Conservation (phyloP, 2,113 vertebrate genomes). For the Podocnemis expansa region DNA sequence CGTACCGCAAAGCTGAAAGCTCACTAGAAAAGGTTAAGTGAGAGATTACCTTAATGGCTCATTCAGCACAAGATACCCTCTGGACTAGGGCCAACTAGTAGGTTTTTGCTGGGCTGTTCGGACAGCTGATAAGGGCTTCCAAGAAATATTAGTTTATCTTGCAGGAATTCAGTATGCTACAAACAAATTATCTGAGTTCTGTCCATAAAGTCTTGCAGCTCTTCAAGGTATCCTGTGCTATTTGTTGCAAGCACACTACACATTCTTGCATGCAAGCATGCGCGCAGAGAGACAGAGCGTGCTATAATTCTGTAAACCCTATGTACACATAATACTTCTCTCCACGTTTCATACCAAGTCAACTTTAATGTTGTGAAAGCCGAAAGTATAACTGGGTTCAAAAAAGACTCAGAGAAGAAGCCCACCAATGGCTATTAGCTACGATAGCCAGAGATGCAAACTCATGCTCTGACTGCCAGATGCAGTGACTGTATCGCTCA, state of each 20-base stretch:
- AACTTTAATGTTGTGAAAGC: too few species aligned
- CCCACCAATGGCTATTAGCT: too few species aligned
- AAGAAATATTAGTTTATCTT: not conserved
- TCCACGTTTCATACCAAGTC: not conserved
- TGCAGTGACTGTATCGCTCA: too few species aligned
- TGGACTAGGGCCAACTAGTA: not conserved
- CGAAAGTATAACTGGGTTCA: too few species aligned
- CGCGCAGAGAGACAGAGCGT: too few species aligned
- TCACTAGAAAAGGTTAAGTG: not conserved
- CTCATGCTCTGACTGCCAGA: too few species aligned
- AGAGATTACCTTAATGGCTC: not conserved
- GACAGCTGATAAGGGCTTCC: not conserved
- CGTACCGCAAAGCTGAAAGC: not conserved
- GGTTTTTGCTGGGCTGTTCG: not conserved
- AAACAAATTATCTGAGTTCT: fast-evolving
- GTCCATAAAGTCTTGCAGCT: not conserved
- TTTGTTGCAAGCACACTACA: not conserved
- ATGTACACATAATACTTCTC: too few species aligned
- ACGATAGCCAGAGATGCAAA: too few species aligned
- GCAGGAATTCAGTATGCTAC: not conserved
- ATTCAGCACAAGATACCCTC: conserved; percentile 60
- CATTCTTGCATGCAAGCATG: too few species aligned
- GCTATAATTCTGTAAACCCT: too few species aligned
- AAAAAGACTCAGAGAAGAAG: too few species aligned
- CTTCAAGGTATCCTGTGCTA: not conserved